Evolutionary conservation across 2,797 vertebrate species (phyloP), one percentile per base, ranked within the genome.

Genomic region (Sebastes cheni): DNA sequence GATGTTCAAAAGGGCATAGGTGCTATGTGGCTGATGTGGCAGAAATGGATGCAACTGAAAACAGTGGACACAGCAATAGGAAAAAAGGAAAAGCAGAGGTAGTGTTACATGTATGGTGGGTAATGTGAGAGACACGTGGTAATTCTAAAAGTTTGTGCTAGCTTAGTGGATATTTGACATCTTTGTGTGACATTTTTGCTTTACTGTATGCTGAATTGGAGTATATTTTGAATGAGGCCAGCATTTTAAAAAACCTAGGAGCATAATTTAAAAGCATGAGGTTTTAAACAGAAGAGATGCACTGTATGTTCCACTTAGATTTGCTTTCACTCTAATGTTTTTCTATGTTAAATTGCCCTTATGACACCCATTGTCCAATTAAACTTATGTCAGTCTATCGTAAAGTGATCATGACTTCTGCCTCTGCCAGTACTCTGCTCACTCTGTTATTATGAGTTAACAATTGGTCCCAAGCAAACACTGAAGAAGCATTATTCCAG

Each of bases 81-180:
- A 18, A 29, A 64, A 14, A 64, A 14, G 2, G n/a, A 67, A 74
- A 74, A 22, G 29, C 50, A 25, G 14, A 71, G 71, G 8, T 82
- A 71, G 58, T 61, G 72, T 88, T 86, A 72, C 79, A 81, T 75
- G 59, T 73, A 52, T 55, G 8, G n/a, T 23, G 67, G 59, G 77
- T 80, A 83, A 84, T 81, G 70, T 75, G 78, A 87, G 79, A 86
- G n/a, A 55, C 4, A 8, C 22, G 8, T 65, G 52, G 76, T 75
- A 70, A 72, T 71, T 82, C 23, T 62, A 80, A 50, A 32, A 42
- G 81, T 80, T 61, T 62, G 22, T 82, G 81, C 76, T 52, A 59
- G 64, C 72, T 55, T 73, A 27, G 39, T 32, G 60, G 7, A 4
- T 69, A 67, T 84, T 77, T 74, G 23, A 67, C 50, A 66, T 80